Percentiles rank a stretch among this genome's conserved stretches.
These are phyloP conservation scores for Ectemnius lituratus DNA, from an alignment of 2,888 invertebrate species.

Conservation along the genomic window DNA sequence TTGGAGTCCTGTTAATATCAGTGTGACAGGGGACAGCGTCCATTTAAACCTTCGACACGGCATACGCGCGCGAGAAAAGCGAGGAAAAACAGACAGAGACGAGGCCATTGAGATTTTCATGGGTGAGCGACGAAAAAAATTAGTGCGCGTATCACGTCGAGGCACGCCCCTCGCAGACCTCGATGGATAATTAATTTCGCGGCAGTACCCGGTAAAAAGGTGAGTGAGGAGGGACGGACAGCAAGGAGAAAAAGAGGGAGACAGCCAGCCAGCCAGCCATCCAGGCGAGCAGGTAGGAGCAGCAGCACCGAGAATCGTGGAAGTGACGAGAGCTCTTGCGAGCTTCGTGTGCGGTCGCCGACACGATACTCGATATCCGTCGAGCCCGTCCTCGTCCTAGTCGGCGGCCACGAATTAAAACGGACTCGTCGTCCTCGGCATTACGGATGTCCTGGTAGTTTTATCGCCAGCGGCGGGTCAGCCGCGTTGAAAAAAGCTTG, in stretches of 20 bases:
- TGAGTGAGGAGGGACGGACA: constrained; percentile 1
- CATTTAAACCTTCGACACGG: constrained; percentile 20
- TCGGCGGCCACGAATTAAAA: constrained; percentile 42
- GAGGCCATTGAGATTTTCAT: constrained; percentile 15
- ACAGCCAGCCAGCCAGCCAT: too few relatives aligned
- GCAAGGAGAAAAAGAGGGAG: not conserved
- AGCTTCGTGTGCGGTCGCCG: constrained; percentile 46
- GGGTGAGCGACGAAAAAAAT: constrained; percentile 4
- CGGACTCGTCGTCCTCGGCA: constrained; percentile 46
- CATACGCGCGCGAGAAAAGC: not conserved
- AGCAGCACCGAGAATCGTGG: constrained; percentile 10
- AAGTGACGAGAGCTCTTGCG: constrained; percentile 11
- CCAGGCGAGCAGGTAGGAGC: not conserved
- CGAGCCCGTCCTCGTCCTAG: constrained; percentile 10
- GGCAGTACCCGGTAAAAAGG: constrained; percentile 11
- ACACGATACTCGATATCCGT: constrained; percentile 50
- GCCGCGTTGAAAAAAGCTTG: too few relatives aligned
- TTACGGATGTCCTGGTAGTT: constrained; percentile 39
- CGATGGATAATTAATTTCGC: constrained; percentile 55
- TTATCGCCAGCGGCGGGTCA: constrained; percentile 33
- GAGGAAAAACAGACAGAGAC: constrained; percentile 1
- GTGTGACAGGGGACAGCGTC: constrained; percentile 14
- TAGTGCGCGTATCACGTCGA: constrained; percentile 2
- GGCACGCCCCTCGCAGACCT: constrained; percentile 19
- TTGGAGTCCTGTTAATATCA: constrained; percentile 32